Base-by-base conservation (phyloP, 2,797 vertebrate species). In the Gastrophryne carolinensis region DNA sequence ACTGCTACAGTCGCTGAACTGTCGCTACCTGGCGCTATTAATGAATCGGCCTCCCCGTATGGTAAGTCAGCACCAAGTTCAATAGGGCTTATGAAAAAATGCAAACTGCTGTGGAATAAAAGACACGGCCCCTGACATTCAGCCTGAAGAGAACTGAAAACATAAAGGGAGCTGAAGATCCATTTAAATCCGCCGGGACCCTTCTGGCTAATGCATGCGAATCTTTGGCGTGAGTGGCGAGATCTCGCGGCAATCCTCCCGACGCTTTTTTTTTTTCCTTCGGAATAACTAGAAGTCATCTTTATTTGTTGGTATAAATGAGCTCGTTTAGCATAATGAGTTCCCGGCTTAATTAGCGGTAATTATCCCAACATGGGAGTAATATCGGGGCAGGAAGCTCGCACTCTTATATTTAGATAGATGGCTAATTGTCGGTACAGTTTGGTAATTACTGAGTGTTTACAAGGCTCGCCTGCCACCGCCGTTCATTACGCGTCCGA, bases 331-430 rank as follows among this genome's bases (percentile, higher is more conserved):
- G 89, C 88, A 87, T 93, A 91, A 93, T 93, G 94, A 94, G 92
- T 92, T 93, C 93, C 92, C 92, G 92, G 93, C 92, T 94, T 95
- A 93, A 95, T 96, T 95, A 96, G 94, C 94, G 92, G 86, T 91
- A 95, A 95, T 95, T 95, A 96, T 95, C 93, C 92, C 95, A 95
- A 95, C 93, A 92, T 94, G 92, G 91, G 93, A 94, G 92, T 94
- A 93, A 95, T 95, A 94, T 92, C 90, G 87, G 84, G 91, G 88
- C 90, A 92, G 90, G 90, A 93, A 92, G 87, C 89, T 89, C 85
- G 72, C 84, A 90, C 86, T 94, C 90, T 90, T 90, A 86, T 90
- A 89, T 92, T 91, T 90, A 92, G 91, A 91, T 88, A 87, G 89
- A 89, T 90, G 89, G 91, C 90, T 92, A 91, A 91, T 92, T 93